These are phyloP conservation scores for Anguilla rostrata DNA, from an alignment of 2,113 vertebrate genomes.

Conservation along the genomic window DNA sequence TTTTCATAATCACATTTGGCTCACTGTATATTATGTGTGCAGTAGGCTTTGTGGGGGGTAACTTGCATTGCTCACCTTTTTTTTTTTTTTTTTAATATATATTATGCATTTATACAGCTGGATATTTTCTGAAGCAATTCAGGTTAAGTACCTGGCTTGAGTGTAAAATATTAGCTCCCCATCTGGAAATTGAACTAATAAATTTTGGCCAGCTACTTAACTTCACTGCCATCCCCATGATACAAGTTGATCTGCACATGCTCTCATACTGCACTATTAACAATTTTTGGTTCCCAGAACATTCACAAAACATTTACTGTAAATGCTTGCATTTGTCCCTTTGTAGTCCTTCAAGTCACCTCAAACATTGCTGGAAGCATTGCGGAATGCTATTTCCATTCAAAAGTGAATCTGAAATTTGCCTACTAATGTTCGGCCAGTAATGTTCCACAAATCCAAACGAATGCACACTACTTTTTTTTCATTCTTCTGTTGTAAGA, in stretches of 20 bases:
- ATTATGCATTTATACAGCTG: background rate
- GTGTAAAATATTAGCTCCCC: background rate
- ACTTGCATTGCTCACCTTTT: background rate
- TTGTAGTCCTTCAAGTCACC: too few relatives aligned
- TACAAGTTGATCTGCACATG: background rate
- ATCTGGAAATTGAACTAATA: background rate
- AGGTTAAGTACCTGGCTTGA: background rate
- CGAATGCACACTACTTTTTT: too few relatives aligned
- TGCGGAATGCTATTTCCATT: too few relatives aligned
- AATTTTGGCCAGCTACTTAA: background rate
- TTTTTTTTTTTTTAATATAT: background rate
- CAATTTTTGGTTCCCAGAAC: too few relatives aligned
- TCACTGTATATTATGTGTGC: background rate
- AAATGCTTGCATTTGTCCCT: too few relatives aligned
- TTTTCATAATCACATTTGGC: slow-evolving; percentile 1
- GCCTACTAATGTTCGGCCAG: too few relatives aligned
- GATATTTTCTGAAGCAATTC: background rate
- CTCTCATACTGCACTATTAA: too few relatives aligned
- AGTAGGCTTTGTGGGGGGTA: background rate
- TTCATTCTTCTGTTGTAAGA: too few relatives aligned
- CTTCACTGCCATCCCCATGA: background rate
- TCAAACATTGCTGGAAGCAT: too few relatives aligned
- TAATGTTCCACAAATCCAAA: too few relatives aligned
- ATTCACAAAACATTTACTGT: too few relatives aligned
- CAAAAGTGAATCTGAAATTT: too few relatives aligned